These are phyloP conservation scores for Euphonia xanthogaster DNA, from an alignment of 2,797 vertebrate species.

Conservation along the genomic window DNA sequence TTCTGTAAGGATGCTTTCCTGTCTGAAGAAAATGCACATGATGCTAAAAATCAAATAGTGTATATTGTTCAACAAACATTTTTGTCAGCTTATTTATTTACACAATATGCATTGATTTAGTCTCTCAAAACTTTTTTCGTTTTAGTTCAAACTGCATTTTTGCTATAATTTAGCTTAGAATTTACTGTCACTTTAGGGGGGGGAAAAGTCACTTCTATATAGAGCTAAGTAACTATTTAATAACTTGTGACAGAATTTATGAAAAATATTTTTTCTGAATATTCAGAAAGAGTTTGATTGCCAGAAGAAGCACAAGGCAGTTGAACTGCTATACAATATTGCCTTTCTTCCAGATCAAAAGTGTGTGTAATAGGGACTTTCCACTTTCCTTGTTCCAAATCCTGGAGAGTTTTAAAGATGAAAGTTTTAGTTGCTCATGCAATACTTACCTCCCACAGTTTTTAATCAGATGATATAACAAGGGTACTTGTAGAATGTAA, in stretches of 20 bases:
- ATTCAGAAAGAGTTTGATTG: not conserved
- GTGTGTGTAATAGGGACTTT: not conserved
- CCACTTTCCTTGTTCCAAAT: not conserved
- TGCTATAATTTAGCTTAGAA: not conserved
- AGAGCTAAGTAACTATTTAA: not conserved
- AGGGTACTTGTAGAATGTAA: not conserved
- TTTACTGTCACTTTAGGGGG: not conserved
- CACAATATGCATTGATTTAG: not conserved
- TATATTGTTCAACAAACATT: not conserved
- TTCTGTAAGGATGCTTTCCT: not conserved
- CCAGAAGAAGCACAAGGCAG: not conserved
- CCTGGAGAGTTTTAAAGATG: not conserved
- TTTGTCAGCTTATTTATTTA: not conserved
- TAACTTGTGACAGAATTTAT: not conserved
- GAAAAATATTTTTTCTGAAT: not conserved
- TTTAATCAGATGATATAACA: not conserved
- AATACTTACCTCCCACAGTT: not conserved
- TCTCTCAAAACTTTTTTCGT: fast-evolving
- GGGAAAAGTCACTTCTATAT: not conserved
- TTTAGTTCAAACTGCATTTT: not conserved
- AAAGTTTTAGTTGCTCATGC: not conserved
- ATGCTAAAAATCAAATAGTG: not conserved
- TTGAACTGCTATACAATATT: not conserved
- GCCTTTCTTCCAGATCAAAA: not conserved
- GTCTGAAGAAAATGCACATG: not conserved